Percentiles rank a stretch among this genome's conserved stretches.
phyloP scores from a whole-genome alignment of 2,113 vertebrate species.

The Spea multiplicata region DNA sequence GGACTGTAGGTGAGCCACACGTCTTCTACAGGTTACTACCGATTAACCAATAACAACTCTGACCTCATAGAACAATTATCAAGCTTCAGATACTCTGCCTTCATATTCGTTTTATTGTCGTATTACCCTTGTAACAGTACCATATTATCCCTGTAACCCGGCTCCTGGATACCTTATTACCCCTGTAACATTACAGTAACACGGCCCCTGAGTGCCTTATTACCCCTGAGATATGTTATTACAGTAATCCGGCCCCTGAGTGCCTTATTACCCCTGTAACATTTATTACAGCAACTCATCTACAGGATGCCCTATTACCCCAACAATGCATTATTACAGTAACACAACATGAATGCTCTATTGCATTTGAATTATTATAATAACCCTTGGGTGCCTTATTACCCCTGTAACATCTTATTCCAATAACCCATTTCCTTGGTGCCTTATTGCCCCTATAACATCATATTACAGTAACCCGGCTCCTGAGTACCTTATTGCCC shows the following conservation, averaged over 20 bases:
- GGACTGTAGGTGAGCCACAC: conserved; percentile 7
- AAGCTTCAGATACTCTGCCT: no score
- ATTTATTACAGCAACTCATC: not conserved
- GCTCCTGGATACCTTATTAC: not conserved
- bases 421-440: not conserved
- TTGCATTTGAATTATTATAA: no score
- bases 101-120: not conserved
- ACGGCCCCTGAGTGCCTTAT: not conserved
- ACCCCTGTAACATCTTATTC: not conserved
- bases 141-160: no score
- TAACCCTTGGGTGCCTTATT: not conserved
- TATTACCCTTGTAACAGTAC: conserved; percentile 1
- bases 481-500: not conserved
- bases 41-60: not conserved
- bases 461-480: not conserved
- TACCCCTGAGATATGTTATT: not conserved
- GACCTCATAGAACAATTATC: not conserved
- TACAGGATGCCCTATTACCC: not conserved
- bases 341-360: no score
- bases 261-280: no score
- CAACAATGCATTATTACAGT: no score
- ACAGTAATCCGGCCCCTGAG: no score
- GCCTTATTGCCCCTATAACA: not conserved
- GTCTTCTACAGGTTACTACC: not conserved
- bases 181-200: not conserved